Conservation (phyloP, 2,797 vertebrate genomes). For the Falco cherrug region DNA sequence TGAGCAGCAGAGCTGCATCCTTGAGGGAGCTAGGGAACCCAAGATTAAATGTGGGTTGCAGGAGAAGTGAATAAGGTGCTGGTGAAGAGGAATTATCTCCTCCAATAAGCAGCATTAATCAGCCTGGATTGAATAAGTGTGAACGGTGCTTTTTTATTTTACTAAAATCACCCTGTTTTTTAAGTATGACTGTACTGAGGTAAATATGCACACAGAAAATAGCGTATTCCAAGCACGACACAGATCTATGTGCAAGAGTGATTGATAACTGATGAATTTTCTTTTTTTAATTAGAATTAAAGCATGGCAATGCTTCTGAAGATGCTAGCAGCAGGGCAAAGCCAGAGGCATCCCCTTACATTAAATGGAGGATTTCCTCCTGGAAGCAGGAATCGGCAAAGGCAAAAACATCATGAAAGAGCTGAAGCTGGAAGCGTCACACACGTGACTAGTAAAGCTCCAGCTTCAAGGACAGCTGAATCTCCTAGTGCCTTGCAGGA, state of each 20-base stretch:
- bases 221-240: neutral
- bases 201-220: neutral
- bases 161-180: neutral
- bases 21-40: neutral
- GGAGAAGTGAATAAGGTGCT: neutral
- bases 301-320: neutral
- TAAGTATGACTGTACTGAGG: neutral
- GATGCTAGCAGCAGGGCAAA: neutral
- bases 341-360: neutral
- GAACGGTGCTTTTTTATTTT: neutral
- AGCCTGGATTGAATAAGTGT: neutral
- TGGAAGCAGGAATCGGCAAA: neutral
- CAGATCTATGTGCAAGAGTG: neutral
- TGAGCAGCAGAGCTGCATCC: neutral
- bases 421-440: neutral
- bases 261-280: neutral
- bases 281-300: neutral
- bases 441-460: fast-evolving
- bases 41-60: neutral
- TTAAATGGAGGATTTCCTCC: neutral
- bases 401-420: neutral
- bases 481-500: neutral
- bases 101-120: neutral
- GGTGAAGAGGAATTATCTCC: neutral
- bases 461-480: neutral